These are phyloP conservation scores for Rhinolophus sinicus DNA, from an alignment of 2,113 vertebrate genomes.

Conservation along the genomic window DNA sequence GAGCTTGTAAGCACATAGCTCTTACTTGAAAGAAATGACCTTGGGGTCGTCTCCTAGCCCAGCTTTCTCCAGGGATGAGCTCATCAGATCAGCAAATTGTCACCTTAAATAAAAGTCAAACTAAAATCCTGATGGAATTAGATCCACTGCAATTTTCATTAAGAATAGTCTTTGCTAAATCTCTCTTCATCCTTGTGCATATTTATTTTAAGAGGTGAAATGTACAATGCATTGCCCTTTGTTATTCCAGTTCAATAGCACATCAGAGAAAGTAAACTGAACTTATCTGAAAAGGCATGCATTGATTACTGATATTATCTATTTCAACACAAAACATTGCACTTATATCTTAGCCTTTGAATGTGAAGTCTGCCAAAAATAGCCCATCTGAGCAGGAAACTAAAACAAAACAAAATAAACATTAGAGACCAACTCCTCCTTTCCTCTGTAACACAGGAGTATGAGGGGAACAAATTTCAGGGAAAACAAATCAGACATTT, in stretches of 20 bases:
- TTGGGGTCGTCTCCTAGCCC: neutral
- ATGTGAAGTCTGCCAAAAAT: neutral
- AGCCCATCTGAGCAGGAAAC: neutral
- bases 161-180: neutral
- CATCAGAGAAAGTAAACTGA: neutral
- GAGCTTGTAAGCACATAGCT: neutral
- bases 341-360: neutral
- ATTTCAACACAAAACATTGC: neutral
- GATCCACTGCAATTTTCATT: slow-evolving; percentile 23
- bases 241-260: neutral
- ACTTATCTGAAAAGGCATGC: neutral
- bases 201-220: slow-evolving; percentile 34
- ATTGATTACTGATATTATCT: neutral
- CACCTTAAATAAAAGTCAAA: slow-evolving; percentile 50
- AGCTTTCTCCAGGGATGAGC: neutral
- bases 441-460: neutral
- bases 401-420: neutral
- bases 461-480: neutral
- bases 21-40: neutral
- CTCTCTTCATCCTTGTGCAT: neutral
- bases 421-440: neutral
- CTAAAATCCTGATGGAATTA: slow-evolving; percentile 35
- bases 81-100: slow-evolving; percentile 47
- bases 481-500: neutral
- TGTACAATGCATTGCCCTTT: neutral